phyloP scores from a whole-genome alignment of 2,888 invertebrate genomes.

The Archips xylosteana region DNA sequence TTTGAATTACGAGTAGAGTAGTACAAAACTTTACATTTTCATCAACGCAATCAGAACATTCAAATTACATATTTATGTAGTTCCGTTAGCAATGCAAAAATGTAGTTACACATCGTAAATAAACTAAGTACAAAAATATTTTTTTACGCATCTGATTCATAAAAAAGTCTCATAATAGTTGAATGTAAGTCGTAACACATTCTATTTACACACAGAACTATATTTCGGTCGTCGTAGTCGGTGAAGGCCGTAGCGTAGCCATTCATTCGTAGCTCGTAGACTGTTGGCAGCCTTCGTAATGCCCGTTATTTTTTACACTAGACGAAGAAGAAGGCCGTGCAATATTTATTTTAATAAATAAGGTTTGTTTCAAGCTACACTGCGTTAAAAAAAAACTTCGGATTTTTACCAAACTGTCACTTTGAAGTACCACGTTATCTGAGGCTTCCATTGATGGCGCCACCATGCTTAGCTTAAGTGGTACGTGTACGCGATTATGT shows the following conservation, averaged over 20 bases:
- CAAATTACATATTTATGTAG: too few relatives aligned
- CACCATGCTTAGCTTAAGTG: too few relatives aligned
- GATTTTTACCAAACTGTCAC: neutral
- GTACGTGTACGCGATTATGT: too few relatives aligned
- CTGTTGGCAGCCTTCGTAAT: constrained; percentile 13
- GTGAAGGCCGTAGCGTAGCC: constrained; percentile 24
- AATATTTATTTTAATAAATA: constrained; percentile 10
- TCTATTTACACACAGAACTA: constrained; percentile 16
- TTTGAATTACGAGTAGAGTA: too few relatives aligned
- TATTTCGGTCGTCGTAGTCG: constrained; percentile 21
- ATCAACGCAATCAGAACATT: too few relatives aligned
- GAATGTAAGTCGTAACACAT: neutral
- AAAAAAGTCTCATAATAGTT: constrained; percentile 3
- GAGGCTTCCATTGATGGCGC: neutral
- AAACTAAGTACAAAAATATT: too few relatives aligned
- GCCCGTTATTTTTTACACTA: constrained; percentile 15
- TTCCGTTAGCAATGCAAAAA: too few relatives aligned
- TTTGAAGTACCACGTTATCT: neutral
- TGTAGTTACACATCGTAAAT: too few relatives aligned
- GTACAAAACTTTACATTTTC: too few relatives aligned
- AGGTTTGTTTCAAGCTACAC: neutral
- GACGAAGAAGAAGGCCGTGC: constrained; percentile 12
- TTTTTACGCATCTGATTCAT: neutral
- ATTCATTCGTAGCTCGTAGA: constrained; percentile 15
- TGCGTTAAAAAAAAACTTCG: neutral